Percentiles rank a stretch among this genome's conserved stretches.
Evolutionary conservation across 2,113 vertebrate genomes (phyloP).

Genomic region (Colius striatus): DNA sequence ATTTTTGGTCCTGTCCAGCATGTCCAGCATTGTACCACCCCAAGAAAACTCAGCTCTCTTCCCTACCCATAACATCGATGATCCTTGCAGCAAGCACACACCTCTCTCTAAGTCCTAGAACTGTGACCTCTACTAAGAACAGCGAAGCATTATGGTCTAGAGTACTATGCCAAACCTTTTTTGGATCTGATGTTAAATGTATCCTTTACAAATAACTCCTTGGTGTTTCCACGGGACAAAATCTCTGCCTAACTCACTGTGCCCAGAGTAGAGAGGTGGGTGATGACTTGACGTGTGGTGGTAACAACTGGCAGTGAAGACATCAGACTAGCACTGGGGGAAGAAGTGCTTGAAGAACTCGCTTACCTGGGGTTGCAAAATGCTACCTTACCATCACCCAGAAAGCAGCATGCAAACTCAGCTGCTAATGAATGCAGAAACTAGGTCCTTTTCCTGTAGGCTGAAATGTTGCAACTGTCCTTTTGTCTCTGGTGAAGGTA

Average conservation of each 20-base stretch:
- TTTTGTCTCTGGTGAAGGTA: fast-evolving
- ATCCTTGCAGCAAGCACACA: neutral
- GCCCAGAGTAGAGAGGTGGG: neutral
- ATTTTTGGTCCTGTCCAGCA: neutral
- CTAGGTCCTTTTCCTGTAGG: neutral
- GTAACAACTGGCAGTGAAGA: neutral
- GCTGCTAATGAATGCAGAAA: neutral
- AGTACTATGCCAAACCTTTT: neutral
- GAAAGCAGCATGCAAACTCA: neutral
- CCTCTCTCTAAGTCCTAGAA: neutral
- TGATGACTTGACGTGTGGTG: neutral
- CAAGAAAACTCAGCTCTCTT: neutral
- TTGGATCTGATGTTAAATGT: neutral
- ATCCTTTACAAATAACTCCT: neutral
- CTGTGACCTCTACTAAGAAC: neutral
- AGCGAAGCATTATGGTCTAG: neutral
- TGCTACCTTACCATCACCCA: neutral
- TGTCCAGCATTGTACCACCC: neutral
- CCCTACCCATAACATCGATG: fast-evolving
- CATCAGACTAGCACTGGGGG: neutral
- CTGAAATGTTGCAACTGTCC: neutral
- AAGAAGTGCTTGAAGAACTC: neutral
- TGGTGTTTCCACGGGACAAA: neutral
- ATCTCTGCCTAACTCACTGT: neutral
- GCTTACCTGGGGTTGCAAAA: neutral